Base-by-base conservation (phyloP, 2,888 invertebrate species). In the Uloborus plumipes region DNA sequence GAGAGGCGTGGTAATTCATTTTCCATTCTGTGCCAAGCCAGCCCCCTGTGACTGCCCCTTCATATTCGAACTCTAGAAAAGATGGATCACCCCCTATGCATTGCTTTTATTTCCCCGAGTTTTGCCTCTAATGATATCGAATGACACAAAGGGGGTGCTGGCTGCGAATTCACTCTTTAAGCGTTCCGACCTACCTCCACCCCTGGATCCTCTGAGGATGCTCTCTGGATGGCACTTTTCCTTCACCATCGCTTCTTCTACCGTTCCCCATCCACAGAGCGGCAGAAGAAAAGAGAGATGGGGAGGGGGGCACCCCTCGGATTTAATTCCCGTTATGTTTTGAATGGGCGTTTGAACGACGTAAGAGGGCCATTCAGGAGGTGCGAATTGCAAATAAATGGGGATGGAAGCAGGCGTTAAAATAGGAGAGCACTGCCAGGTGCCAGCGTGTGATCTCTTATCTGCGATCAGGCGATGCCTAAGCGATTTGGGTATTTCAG, bases 141-240 rank as follows among this genome's bases (percentile, higher is more conserved):
- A 78, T 78, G 77, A 78, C 77, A 78, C 77, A 78, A 78, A 78
- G 71, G 65, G 74, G 75, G 39, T 39, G 39, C 39, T 39, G n/a
- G 39, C 39, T 11, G 39, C 39, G 39, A 39, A 39, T 39, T 39
- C 39, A 39, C 39, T 39, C 39, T 39, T 39, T 39, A 39, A 39
- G 39, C 39, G 39, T 39, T 39, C 39, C 39, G 39, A 39, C 39
- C 39, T 39, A 39, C 39, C 39, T 39, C 39, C 39, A 39, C 39
- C 39, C 39, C 39, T 39, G 39, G 39, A 39, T 39, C 39, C 39
- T 39, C 9, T 39, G 39, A 39, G 39, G 39, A 39, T 39, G 39
- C 39, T 39, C 39, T 39, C 11, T 39, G 39, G 39, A 39, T 39
- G 39, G 39, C 39, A 39, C 39, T 39, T 39, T n/a, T 39, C 39